Percentiles rank a stretch among this genome's conserved stretches.
These are phyloP conservation scores for Drosophila phalerata DNA, from an alignment of 2,888 invertebrate species.

Conservation along the genomic window DNA sequence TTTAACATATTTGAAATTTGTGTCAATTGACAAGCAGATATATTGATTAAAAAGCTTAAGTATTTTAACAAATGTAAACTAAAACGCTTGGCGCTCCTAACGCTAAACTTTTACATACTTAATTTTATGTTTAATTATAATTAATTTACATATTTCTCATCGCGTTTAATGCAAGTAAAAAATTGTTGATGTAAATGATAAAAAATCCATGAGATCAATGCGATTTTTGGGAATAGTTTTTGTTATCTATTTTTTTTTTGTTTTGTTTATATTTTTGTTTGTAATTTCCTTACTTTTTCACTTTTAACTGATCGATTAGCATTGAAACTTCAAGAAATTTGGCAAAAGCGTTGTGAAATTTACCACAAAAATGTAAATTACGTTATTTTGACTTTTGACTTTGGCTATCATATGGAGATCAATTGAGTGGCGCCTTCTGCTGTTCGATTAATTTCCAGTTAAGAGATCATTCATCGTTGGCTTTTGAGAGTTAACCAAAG, in stretches of 20 bases:
- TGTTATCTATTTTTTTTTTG: slow-evolving; percentile 58
- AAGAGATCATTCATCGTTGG: slow-evolving; percentile 64
- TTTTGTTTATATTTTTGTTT: slow-evolving; percentile 37
- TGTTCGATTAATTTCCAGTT: slow-evolving; percentile 53
- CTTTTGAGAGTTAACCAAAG: slow-evolving; percentile 55
- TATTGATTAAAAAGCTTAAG: slow-evolving; percentile 37
- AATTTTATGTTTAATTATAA: slow-evolving; percentile 36
- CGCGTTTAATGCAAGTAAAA: slow-evolving; percentile 69
- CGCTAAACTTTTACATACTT: slow-evolving; percentile 57
- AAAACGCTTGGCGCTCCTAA: slow-evolving; percentile 74
- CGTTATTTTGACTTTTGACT: slow-evolving; percentile 54
- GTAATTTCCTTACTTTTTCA: slow-evolving; percentile 34
- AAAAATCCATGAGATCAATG: slow-evolving; percentile 85
- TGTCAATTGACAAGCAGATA: slow-evolving; percentile 37
- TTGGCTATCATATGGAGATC: slow-evolving; percentile 77
- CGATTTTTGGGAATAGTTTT: slow-evolving; percentile 86
- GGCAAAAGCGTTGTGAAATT: slow-evolving; percentile 42
- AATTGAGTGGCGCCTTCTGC: slow-evolving; percentile 60
- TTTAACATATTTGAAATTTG: slow-evolving; percentile 32
- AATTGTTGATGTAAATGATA: slow-evolving; percentile 69
- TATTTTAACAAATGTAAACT: slow-evolving; percentile 58
- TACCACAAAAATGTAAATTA: slow-evolving; percentile 37
- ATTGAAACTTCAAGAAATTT: slow-evolving; percentile 70
- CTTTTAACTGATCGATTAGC: slow-evolving; percentile 66
- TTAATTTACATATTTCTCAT: slow-evolving; percentile 59